Evolutionary conservation across 1,140 invertebrate genomes (phyloP).

Genomic region (Sycophaga agraensis): DNA sequence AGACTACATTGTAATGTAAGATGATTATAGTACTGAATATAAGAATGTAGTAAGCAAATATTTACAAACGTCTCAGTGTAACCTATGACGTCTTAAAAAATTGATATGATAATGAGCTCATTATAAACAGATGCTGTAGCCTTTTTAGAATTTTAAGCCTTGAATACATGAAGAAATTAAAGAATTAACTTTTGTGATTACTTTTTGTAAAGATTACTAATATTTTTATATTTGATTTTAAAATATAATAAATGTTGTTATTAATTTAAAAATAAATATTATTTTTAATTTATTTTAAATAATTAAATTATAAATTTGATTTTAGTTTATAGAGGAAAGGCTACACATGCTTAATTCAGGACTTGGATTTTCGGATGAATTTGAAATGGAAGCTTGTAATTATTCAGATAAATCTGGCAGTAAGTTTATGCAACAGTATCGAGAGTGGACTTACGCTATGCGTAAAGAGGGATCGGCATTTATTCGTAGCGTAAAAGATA

Average conservation of each 20-base stretch:
- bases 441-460: slow-evolving; percentile 70
- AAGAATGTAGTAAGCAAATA: no score
- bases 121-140: no score
- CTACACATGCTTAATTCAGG: slow-evolving; percentile 87
- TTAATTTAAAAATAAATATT: background rate
- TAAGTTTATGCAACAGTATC: slow-evolving; percentile 77
- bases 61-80: no score
- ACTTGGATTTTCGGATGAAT: slow-evolving; percentile 88
- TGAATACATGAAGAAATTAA: no score
- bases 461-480: slow-evolving; percentile 69
- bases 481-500: slow-evolving; percentile 75
- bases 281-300: background rate
- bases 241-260: background rate
- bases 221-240: slow-evolving; percentile 7
- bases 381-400: slow-evolving; percentile 85
- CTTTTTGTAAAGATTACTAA: no score
- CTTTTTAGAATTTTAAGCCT: no score
- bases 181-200: no score
- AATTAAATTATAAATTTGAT: background rate
- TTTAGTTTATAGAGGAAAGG: slow-evolving; percentile 89
- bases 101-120: no score
- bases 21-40: no score
- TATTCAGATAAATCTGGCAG: slow-evolving; percentile 81
- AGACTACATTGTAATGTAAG: no score
- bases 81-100: no score